Base-by-base conservation (phyloP, 2,113 vertebrate genomes). In the Leucopternis melanops region DNA sequence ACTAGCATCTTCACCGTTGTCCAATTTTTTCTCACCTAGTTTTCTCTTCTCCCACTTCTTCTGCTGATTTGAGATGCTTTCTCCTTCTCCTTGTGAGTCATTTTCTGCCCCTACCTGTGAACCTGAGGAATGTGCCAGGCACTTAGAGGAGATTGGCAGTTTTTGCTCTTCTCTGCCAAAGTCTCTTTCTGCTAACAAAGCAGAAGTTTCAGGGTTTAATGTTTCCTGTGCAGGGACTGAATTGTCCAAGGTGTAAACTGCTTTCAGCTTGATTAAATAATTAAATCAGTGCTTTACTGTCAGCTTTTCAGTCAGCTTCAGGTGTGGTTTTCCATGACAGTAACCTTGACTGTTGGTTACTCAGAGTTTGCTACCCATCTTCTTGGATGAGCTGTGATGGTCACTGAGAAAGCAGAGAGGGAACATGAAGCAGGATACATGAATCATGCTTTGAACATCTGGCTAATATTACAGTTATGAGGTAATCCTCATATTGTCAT, bases 61-160 rank as follows among this genome's bases (percentile, higher is more conserved):
- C 54, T 97, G 98, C 66, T 95, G 98, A 91, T 72, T 89, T 70
- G 96, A 96, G 22, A 74, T 58, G 50, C 85, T 80, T 26, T 91
- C 81, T 25, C 72, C 36, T 52, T 95, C 97, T 92, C 81, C 91
- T 70, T 89, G 94, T 2, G 59, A 91, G 40, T 97, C 40, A 70
- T 91, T 84, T 73, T 93, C 97, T 62, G 91, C 71, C 31, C 90
- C 97, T 77, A 93, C 81, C 70, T 85, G 97, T 50, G 97, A 96
- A 77, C 96, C 98, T 34, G 98, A 97, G 95, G 96, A 79, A 77
- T 88, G 96, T 45, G 95, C 96, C 97, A 98, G 98, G 98, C 98
- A 99, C 98, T 98, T 99, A 95, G 98, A 98, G 93, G 98, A 98
- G 82, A 97, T 40, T 6, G 96, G 89, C 82, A 81, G 95, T 40